Base-by-base conservation (phyloP, 2,797 vertebrate species). In the Vipera ursinii region DNA sequence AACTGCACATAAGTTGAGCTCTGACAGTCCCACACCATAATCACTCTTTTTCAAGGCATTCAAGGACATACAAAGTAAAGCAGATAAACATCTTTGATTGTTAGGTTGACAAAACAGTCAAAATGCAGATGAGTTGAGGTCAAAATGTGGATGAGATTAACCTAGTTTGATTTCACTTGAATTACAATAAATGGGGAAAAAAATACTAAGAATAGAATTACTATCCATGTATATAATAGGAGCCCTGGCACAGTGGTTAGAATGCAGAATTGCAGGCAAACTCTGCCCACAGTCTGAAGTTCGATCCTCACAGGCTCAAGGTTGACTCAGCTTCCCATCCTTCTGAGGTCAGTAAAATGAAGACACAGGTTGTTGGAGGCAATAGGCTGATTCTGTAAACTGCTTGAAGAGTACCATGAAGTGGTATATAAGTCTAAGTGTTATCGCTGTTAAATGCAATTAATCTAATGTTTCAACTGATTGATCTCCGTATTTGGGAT, bases 1-100 rank as follows among this genome's bases (percentile, higher is more conserved):
- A 96, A 95, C 91, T 95, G 87, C 92, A 95, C 93, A 94, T 96
- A 94, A 96, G 95, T 88, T 95, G 92, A 96, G 91, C 89, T 94
- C 92, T 90, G 92, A 97, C 97, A 97, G 95, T 97, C 95, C 96
- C 87, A 93, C 73, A 69, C 85, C 96, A 96, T 94, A 96, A 95
- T 96, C 59, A 96, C 95, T 95, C 92, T 90, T 95, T 96, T 92
- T 95, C 95, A 97, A 96, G 94, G 92, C 92, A 97, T 96, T 96
- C 93, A 93, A 92, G 92, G 96, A 89, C 82, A 96, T 97, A 97
- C 95, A 95, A 92, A 86, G 60, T 5, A 22, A 44, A 44, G 8
- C 38, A 22, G 32, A 6, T n/a, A 20, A 73, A 73, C 32, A 20
- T 8, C 32, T 73, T 38, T 73, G 15, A 73, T 69, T 7, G 32